phyloP scores from a whole-genome alignment of 1,140 invertebrate genomes.

The Trichonephila clavipes region DNA sequence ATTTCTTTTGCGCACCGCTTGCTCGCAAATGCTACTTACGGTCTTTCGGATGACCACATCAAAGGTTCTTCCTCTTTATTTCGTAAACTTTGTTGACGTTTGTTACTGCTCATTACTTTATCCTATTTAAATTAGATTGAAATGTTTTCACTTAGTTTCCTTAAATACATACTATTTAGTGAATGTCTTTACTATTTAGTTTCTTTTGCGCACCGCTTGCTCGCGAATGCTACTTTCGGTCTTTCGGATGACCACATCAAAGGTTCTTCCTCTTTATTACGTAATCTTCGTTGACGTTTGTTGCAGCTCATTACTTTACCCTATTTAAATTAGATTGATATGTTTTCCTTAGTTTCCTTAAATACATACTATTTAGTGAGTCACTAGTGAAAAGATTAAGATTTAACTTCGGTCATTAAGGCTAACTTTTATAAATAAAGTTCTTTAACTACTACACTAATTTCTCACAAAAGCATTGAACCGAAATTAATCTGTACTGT shows the following conservation, averaged over 20 bases:
- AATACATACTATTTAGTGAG: neutral
- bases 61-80: neutral
- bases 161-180: neutral
- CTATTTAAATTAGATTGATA: neutral
- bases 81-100: neutral
- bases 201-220: neutral
- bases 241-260: neutral
- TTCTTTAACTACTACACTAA: neutral
- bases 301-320: neutral
- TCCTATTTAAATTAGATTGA: neutral
- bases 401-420: constrained; percentile 3
- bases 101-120: neutral
- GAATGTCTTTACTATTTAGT: neutral
- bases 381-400: neutral
- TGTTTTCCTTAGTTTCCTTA: neutral
- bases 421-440: neutral
- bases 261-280: neutral
- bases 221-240: neutral
- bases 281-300: neutral
- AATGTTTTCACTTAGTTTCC: neutral
- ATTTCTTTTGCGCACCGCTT: neutral
- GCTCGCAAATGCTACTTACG: neutral
- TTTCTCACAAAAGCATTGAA: neutral
- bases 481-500: neutral
- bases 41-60: neutral